phyloP scores from a whole-genome alignment of 2,888 invertebrate genomes.

The Chorisops tibialis region DNA sequence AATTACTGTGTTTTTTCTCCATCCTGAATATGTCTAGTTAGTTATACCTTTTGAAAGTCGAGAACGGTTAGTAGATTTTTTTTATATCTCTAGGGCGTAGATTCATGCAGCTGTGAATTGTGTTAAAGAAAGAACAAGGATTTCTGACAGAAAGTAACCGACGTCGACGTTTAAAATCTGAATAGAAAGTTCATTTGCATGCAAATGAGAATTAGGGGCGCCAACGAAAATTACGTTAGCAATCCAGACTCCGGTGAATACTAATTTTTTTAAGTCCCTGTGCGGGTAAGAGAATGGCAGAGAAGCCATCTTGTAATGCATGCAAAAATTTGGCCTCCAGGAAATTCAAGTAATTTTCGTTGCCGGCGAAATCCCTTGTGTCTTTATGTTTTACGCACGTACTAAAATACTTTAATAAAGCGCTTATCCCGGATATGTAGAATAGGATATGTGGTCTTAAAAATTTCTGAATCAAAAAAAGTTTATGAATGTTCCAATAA shows the following conservation, averaged over 20 bases:
- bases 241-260: constrained; percentile 27
- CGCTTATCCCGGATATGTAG: too few species aligned
- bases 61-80: background rate
- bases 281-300: background rate
- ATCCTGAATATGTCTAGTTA: too few species aligned
- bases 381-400: too few species aligned
- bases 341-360: constrained; percentile 6
- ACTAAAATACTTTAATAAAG: too few species aligned
- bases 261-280: constrained; percentile 28
- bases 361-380: too few species aligned
- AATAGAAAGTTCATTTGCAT: constrained; percentile 32
- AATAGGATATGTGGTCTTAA: too few species aligned
- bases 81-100: constrained; percentile 11
- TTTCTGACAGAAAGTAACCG: constrained; percentile 16
- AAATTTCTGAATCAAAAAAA: too few species aligned
- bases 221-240: constrained; percentile 31
- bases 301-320: constrained; percentile 21
- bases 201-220: constrained; percentile 32
- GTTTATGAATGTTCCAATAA: too few species aligned
- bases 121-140: background rate
- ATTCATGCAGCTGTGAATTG: constrained; percentile 18
- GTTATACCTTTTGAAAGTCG: too few species aligned
- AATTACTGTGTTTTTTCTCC: too few species aligned
- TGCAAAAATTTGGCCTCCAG: constrained; percentile 26
- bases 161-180: constrained; percentile 30